These are phyloP conservation scores for Actenoides hombroni DNA, from an alignment of 2,113 vertebrate species.

Conservation along the genomic window DNA sequence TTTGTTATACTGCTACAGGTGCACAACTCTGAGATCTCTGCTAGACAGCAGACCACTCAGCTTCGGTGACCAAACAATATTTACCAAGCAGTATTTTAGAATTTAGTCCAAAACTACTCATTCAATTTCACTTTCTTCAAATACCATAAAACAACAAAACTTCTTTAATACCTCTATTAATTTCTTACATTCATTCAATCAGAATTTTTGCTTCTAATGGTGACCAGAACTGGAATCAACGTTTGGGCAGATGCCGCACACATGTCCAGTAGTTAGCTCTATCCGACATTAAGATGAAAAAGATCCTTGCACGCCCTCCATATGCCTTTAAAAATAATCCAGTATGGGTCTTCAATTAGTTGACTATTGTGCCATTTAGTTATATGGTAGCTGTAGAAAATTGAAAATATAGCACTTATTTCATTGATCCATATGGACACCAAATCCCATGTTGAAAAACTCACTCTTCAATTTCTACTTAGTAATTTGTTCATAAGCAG, in stretches of 20 bases:
- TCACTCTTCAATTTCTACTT: not conserved
- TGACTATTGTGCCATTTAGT: not conserved
- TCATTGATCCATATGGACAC: not conserved
- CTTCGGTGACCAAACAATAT: not conserved
- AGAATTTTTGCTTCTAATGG: not conserved
- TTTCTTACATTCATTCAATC: not conserved
- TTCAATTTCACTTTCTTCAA: not conserved
- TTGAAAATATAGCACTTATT: not conserved
- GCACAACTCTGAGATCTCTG: not conserved
- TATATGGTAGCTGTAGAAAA: not conserved
- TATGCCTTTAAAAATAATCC: not conserved
- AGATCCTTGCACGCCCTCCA: not conserved
- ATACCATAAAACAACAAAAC: not conserved
- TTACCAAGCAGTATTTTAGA: not conserved
- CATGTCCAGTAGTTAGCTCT: not conserved
- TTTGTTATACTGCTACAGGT: not conserved
- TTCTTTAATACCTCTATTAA: not conserved
- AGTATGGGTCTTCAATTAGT: not conserved
- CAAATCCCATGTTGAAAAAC: not conserved
- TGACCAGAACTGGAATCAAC: not conserved
- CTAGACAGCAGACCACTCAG: not conserved
- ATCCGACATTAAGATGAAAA: not conserved
- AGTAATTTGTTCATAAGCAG: not conserved
- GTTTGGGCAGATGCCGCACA: not conserved
- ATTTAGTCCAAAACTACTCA: not conserved